phyloP scores from a whole-genome alignment of 2,113 vertebrate species.

The Amblyornis subalaris region DNA sequence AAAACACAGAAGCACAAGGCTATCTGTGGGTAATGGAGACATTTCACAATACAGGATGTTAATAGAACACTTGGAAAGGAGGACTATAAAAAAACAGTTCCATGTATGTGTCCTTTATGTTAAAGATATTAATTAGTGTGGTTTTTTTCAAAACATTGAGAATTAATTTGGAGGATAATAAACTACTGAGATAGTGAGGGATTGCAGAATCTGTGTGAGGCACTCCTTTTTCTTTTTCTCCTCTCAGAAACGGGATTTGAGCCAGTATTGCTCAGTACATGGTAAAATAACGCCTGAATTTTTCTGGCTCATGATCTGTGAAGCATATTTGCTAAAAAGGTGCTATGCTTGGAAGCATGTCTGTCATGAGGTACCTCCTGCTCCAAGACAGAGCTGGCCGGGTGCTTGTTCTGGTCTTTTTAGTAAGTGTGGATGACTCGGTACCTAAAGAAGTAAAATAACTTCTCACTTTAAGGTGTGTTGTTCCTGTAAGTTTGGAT shows the following conservation, averaged over 20 bases:
- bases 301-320: background rate
- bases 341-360: fast-evolving
- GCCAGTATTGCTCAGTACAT: background rate
- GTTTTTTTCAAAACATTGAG: background rate
- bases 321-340: background rate
- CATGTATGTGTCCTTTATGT: background rate
- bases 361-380: background rate
- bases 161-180: background rate
- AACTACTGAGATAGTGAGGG: background rate
- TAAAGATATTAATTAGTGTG: background rate
- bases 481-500: background rate
- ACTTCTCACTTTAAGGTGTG: background rate
- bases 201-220: background rate
- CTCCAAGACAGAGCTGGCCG: background rate
- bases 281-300: background rate
- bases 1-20: background rate
- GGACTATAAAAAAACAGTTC: background rate
- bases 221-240: background rate
- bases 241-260: background rate
- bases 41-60: background rate
- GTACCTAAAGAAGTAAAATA: background rate
- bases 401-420: background rate
- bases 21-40: constrained; percentile 28
- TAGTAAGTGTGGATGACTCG: background rate
- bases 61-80: constrained; percentile 10